These are phyloP conservation scores for Crambe crambe DNA, from an alignment of 37 sponge, comb jelly and placozoan species.

Conservation along the genomic window DNA sequence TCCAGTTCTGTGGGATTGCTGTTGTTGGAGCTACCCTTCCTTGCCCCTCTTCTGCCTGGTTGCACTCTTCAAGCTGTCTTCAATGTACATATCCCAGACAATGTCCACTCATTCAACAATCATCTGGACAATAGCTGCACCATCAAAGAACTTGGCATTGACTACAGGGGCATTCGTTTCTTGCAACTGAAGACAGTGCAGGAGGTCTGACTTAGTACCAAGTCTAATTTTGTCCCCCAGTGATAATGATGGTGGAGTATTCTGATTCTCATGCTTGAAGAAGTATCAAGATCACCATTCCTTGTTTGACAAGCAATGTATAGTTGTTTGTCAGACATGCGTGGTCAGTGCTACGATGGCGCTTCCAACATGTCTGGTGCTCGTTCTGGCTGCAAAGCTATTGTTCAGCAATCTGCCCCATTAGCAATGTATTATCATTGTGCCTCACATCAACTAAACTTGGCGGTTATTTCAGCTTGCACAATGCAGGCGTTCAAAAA, in stretches of 20 bases:
- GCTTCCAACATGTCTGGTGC: too few species aligned
- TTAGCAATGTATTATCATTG: too few species aligned
- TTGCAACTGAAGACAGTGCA: not conserved
- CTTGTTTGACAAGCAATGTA: not conserved
- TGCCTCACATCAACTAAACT: too few species aligned
- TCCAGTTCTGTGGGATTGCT: slow-evolving; percentile 12
- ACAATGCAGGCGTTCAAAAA: too few species aligned
- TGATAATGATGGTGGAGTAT: not conserved
- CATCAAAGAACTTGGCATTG: slow-evolving; percentile 13
- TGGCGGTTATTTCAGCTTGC: too few species aligned
- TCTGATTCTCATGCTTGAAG: not conserved
- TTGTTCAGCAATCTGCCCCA: too few species aligned
- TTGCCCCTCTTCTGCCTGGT: slow-evolving; percentile 23
- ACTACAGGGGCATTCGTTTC: slow-evolving; percentile 11
- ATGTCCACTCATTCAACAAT: slow-evolving; percentile 21
- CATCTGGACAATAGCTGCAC: slow-evolving; percentile 22
- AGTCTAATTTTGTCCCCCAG: not conserved
- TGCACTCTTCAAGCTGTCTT: slow-evolving; percentile 7
- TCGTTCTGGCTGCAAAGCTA: too few species aligned
- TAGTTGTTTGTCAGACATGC: too few species aligned
- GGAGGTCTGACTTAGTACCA: not conserved
- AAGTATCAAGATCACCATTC: not conserved
- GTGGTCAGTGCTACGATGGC: too few species aligned
- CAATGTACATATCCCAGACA: slow-evolving; percentile 25
- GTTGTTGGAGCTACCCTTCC: slow-evolving; percentile 2